phyloP scores from a whole-genome alignment of 1,140 invertebrate species.

The Tetramorium parvispinum region DNA sequence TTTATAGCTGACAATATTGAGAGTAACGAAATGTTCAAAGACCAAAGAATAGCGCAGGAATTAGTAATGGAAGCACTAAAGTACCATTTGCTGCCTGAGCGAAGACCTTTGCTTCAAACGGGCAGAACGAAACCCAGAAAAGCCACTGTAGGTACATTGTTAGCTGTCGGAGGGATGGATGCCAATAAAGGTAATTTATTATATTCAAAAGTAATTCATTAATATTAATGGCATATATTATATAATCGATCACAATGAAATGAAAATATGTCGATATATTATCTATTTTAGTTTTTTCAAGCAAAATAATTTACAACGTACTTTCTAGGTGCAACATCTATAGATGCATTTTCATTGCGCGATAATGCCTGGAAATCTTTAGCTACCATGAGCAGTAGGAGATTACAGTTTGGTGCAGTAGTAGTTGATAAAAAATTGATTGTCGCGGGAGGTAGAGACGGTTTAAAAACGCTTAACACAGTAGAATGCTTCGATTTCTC shows the following conservation, averaged over 20 bases:
- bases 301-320: conserved; percentile 6
- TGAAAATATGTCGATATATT: background rate
- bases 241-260: background rate
- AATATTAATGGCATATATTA: background rate
- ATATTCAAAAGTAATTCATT: conserved; percentile 4
- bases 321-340: conserved; percentile 91
- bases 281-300: conserved; percentile 26
- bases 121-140: conserved; percentile 94
- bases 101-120: conserved; percentile 91
- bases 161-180: conserved; percentile 97
- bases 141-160: conserved; percentile 94
- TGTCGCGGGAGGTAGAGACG: conserved; percentile 95
- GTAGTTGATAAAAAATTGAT: conserved; percentile 94
- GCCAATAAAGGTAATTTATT: conserved; percentile 88
- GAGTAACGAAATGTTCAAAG: conserved; percentile 88
- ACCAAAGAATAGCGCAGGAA: conserved; percentile 88
- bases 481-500: conserved; percentile 94
- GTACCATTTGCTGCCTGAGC: conserved; percentile 95
- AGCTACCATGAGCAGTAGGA: conserved; percentile 92
- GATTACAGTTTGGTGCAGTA: conserved; percentile 96
- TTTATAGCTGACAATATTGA: conserved; percentile 95
- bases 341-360: conserved; percentile 95
- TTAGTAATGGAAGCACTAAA: conserved; percentile 97
- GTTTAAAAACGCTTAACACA: conserved; percentile 96
- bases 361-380: conserved; percentile 93